Evolutionary conservation across 1,140 invertebrate genomes (phyloP), one percentile per base, ranked within the genome.

Genomic region (Drosophila kurseongensis): DNA sequence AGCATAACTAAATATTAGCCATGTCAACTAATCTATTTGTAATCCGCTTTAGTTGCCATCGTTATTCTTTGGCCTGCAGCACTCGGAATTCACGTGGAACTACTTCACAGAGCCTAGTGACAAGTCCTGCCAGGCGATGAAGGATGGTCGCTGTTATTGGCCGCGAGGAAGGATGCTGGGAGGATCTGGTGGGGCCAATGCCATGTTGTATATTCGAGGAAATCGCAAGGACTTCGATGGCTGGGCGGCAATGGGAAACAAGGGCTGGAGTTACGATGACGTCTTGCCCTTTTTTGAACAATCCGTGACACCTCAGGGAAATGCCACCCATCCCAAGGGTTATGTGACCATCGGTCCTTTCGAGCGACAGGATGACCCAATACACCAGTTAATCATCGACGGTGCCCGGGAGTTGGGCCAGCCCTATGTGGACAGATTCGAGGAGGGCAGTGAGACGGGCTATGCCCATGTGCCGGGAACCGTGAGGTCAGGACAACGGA

Each of bases 141-240:
- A 48, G 23, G 88, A 93, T 9, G 92, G 94, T 27, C 91, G 91
- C 7, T 96, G 95, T 71, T 93, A 93, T 60, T 96, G 95, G 95
- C 94, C 95, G 0, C 94, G 95, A 59, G 96, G 96, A 0, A 95
- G 95, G 80, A 94, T 94, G 8, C 82, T 97, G 5, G 97, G 97
- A 2, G 97, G 97, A 2, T 95, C 94, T 10, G 96, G 95, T 1
- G 94, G 94, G 0, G 94, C 97, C 13, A 98, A 98, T 92, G 97
- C 95, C 2, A 97, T 98, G 96, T 14, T 88, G 7, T 91, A 91
- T 50, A 6, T 92, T 4, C 73, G 91, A 0, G 92, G 91, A 0
- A 91, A 90, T 71, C 77, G 75, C 0, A 14, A 27, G 0, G 91
- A 92, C 51, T 92, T 66, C 13, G 91, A 92, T 16, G 95, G 96